Base-by-base conservation (phyloP, 2,113 vertebrate species). In the Amblyopsis rosae region DNA sequence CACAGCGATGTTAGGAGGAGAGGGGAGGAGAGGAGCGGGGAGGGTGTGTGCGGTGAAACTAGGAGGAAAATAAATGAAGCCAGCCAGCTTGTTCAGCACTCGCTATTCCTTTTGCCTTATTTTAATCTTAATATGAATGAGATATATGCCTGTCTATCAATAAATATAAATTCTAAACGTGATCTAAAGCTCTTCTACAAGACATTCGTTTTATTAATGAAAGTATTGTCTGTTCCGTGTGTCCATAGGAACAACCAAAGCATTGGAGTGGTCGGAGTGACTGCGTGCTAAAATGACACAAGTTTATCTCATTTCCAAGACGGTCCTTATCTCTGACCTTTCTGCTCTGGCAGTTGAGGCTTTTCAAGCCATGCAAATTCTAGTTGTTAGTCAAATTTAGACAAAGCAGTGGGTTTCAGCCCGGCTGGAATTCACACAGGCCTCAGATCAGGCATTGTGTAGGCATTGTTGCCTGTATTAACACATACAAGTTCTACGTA, bases 291-390 rank as follows among this genome's bases (percentile, higher is more conserved):
- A 17, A 61, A 49, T 11, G 57, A 66, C 46, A 3, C 3, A 41
- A 69, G 51, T 80, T 73, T 32, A 50, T 72, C 59, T 67, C 49
- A 9, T 72, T 69, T 75, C 45, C 10, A 59, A 16, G 9, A 50
- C 17, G 13, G 58, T 74, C 50, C 61, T 71, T 59, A 11, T 54
- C 61, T 72, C 6, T 77, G 69, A 83, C 82, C 64, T 83, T 71
- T 79, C 60, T 60, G 55, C 45, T 64, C 50, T 17, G 47, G 48
- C 35, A 73, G 75, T 67, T 69, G 54, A 75, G 73, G 62, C n/a
- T 59, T 72, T 82, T 69, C 12, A 65, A 35, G 5, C 46, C 65
- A 90, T 88, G 88, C 82, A 90, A 91, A 90, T 87, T 77, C 12
- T 15, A 33, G 67, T 73, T 69, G 58, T 75, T 62, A 91, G 83